phyloP scores from a whole-genome alignment of 1,140 invertebrate genomes.

The Saccostrea echinata region DNA sequence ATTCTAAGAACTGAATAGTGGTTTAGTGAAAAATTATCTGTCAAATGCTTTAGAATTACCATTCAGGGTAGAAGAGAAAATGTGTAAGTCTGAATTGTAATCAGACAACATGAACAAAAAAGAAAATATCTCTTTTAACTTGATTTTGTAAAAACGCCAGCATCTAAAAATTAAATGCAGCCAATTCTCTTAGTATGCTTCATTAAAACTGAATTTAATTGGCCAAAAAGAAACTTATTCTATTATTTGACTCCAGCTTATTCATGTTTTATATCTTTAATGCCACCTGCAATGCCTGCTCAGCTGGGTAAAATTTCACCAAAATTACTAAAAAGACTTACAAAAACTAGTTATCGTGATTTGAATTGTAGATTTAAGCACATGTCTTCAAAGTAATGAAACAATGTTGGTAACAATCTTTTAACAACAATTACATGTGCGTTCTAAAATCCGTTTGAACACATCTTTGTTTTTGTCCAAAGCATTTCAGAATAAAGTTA shows the following conservation, averaged over 20 bases:
- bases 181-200: constrained; percentile 3
- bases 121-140: not conserved
- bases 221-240: not conserved
- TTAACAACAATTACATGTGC: not conserved
- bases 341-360: not conserved
- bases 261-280: not conserved
- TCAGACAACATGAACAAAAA: too few species aligned
- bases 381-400: constrained; percentile 5
- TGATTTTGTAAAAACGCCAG: not conserved
- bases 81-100: too few species aligned
- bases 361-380: not conserved
- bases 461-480: not conserved
- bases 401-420: not conserved
- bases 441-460: not conserved
- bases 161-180: not conserved
- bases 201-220: constrained; percentile 16
- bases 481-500: not conserved
- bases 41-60: not conserved
- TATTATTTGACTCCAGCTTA: not conserved
- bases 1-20: not conserved
- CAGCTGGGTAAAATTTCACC: not conserved
- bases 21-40: not conserved
- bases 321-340: not conserved
- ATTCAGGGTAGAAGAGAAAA: not conserved
- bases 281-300: not conserved